These are phyloP conservation scores for Armadillidium nasatum DNA, from an alignment of 1,140 invertebrate species.

Conservation along the genomic window DNA sequence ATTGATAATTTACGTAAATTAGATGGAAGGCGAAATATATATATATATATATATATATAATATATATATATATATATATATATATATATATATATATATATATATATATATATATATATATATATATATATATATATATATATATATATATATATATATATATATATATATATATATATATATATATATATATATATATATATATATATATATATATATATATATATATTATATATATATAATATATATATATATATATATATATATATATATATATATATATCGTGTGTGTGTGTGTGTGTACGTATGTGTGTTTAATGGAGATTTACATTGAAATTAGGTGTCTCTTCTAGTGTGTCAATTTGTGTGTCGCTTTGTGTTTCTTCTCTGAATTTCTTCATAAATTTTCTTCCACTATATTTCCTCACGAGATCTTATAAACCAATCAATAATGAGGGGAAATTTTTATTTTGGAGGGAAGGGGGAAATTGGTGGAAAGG, in stretches of 20 bases:
- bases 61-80: constrained; percentile 2
- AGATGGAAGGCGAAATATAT: too few relatives aligned
- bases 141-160: not conserved
- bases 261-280: constrained; percentile 6
- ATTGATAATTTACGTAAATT: too few relatives aligned
- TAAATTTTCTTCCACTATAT: too few relatives aligned
- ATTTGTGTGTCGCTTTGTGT: too few relatives aligned
- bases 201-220: not conserved
- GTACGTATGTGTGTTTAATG: too few relatives aligned
- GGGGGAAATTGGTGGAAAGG: too few relatives aligned
- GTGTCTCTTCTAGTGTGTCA: not conserved
- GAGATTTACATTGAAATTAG: too few relatives aligned
- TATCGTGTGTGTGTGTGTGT: not conserved
- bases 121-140: constrained; percentile 9
- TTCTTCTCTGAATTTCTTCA: too few relatives aligned
- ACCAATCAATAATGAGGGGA: not conserved
- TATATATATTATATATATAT: constrained; percentile 11
- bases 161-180: not conserved
- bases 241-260: too few relatives aligned
- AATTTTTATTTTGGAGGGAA: too few relatives aligned
- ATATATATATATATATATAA: not conserved
- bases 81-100: not conserved
- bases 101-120: not conserved
- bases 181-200: not conserved
- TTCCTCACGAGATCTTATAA: not conserved